A percentile compares a stretch with the other conserved stretches of the same genome.
phyloP scores from a whole-genome alignment of 1,140 invertebrate species.

The Dysdera silvatica region DNA sequence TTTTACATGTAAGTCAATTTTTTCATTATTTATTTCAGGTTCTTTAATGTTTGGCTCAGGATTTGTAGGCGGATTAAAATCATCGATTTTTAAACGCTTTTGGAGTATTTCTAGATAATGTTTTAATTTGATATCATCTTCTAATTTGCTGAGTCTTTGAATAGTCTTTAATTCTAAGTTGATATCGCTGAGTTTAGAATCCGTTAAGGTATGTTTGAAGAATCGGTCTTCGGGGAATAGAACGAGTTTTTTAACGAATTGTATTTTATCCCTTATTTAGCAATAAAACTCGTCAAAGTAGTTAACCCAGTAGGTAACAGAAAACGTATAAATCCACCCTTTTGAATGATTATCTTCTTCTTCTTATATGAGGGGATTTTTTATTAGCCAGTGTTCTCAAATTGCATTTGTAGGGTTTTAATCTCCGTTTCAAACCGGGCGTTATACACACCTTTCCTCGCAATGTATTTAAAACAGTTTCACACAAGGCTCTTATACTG shows the following conservation, averaged over 20 bases:
- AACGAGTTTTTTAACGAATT: not conserved
- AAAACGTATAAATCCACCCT: not conserved
- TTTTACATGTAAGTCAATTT: not conserved
- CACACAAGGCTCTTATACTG: slow-evolving; percentile 9
- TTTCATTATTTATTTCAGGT: not conserved
- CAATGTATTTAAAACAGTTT: slow-evolving; percentile 7
- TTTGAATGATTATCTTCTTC: not conserved
- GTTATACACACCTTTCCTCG: slow-evolving; percentile 1
- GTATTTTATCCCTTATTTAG: no score
- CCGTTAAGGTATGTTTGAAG: not conserved
- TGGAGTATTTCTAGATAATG: not conserved
- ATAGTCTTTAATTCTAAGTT: not conserved
- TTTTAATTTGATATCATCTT: not conserved
- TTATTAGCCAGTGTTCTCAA: slow-evolving; percentile 4
- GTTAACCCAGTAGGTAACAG: not conserved
- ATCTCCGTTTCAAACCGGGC: not conserved
- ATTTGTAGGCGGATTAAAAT: not conserved
- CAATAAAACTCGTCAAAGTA: not conserved
- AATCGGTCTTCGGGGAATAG: not conserved
- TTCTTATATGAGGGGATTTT: not conserved
- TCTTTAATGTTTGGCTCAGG: not conserved
- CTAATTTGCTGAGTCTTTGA: not conserved
- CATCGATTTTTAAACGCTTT: not conserved
- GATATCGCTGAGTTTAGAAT: not conserved
- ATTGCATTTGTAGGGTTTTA: not conserved